A percentile compares a stretch with the other conserved stretches of the same genome.
These are phyloP conservation scores for Grantiella picta DNA, from an alignment of 2,113 vertebrate species.

Conservation along the genomic window DNA sequence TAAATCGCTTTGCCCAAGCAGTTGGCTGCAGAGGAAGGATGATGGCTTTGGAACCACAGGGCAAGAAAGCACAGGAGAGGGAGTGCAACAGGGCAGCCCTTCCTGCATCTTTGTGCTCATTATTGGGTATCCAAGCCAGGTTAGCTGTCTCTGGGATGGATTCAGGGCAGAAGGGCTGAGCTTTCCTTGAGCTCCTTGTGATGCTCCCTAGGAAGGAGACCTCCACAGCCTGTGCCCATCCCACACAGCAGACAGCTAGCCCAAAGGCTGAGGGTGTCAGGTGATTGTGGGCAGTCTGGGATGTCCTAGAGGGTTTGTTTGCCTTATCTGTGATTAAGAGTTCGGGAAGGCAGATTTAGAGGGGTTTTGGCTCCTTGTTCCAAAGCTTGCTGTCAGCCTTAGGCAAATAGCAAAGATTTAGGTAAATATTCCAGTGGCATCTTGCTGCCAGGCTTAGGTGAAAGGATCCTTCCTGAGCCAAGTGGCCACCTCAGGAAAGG, in stretches of 20 bases:
- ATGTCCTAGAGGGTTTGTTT: neutral
- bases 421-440: fast-evolving
- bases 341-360: neutral
- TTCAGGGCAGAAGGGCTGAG: neutral
- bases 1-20: neutral
- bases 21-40: neutral
- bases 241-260: neutral
- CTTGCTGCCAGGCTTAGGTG: neutral
- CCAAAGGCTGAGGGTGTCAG: neutral
- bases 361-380: neutral
- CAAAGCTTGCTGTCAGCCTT: neutral
- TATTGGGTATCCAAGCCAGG: neutral
- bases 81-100: neutral
- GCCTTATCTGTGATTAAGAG: neutral
- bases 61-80: neutral
- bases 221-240: neutral
- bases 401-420: neutral
- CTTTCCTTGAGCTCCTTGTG: neutral
- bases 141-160: neutral
- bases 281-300: neutral
- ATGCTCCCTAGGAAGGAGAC: neutral
- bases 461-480: neutral
- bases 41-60: neutral
- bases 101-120: neutral
- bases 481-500: neutral